Evolutionary conservation across 2,113 vertebrate genomes (phyloP).

Genomic region (Acanthochromis polyacanthus): DNA sequence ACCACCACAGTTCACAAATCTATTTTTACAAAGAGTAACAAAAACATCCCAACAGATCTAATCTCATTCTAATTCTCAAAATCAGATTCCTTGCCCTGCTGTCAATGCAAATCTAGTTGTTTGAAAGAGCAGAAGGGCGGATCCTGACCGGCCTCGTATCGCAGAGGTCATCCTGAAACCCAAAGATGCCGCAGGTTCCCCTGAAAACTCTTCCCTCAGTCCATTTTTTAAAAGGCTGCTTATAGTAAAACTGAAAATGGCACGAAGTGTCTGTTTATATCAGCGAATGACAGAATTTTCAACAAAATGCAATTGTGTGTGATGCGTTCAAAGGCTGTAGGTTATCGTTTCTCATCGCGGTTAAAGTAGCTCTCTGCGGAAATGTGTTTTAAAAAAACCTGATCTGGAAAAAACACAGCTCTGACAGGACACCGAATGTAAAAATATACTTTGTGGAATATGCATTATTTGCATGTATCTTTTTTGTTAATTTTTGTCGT

Average conservation of each 20-base stretch:
- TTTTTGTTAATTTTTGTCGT: slow-evolving; percentile 17
- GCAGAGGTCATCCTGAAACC: slow-evolving; percentile 1
- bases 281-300: background rate
- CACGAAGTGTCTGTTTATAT: background rate
- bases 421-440: slow-evolving; percentile 47
- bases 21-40: background rate
- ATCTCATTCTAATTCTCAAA: slow-evolving; percentile 11
- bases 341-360: background rate
- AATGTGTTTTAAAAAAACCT: slow-evolving; percentile 23
- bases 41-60: background rate
- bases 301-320: background rate
- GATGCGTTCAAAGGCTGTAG: background rate
- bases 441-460: slow-evolving; percentile 74
- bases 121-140: background rate
- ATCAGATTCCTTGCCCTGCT: background rate
- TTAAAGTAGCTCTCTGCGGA: slow-evolving; percentile 12
- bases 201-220: background rate
- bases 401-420: slow-evolving; percentile 22
- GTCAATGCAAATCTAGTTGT: slow-evolving; percentile 3
- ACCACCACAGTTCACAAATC: background rate
- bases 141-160: background rate
- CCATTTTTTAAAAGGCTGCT: background rate
- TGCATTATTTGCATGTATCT: slow-evolving; percentile 28
- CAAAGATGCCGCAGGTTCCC: background rate
- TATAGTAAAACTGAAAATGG: background rate